These are phyloP conservation scores for Chloebia gouldiae DNA, from an alignment of 2,113 vertebrate species.

Conservation along the genomic window DNA sequence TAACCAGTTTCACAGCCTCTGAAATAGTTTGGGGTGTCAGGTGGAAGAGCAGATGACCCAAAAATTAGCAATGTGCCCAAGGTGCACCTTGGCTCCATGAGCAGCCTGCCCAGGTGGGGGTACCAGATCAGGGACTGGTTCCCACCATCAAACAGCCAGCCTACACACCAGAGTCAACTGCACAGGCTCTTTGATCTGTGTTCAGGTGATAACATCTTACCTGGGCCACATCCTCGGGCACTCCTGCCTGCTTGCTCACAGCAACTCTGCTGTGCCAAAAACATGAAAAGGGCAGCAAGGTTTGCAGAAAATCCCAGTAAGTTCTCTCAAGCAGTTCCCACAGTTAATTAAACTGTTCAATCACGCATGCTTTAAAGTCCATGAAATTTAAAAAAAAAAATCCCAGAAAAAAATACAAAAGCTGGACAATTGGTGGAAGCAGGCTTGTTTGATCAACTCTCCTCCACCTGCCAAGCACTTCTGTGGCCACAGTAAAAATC, in stretches of 20 bases:
- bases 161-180: not conserved
- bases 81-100: fast-evolving
- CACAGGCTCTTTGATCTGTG: not conserved
- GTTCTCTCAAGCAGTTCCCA: not conserved
- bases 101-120: not conserved
- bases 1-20: not conserved
- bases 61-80: not conserved
- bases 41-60: not conserved
- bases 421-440: conserved; percentile 13
- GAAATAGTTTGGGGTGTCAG: not conserved
- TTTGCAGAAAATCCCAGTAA: conserved; percentile 2
- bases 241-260: not conserved
- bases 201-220: not conserved
- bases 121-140: not conserved
- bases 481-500: not conserved
- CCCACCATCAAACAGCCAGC: not conserved
- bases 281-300: not conserved
- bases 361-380: not conserved
- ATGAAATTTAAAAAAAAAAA: not conserved
- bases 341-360: conserved; percentile 15
- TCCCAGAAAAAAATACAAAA: not conserved
- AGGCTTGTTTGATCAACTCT: not conserved
- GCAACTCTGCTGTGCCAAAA: not conserved
- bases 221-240: not conserved
- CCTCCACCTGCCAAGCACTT: not conserved